Evolutionary conservation across 2,113 vertebrate genomes (phyloP).

Genomic region (Thalassarche chlororhynchos): DNA sequence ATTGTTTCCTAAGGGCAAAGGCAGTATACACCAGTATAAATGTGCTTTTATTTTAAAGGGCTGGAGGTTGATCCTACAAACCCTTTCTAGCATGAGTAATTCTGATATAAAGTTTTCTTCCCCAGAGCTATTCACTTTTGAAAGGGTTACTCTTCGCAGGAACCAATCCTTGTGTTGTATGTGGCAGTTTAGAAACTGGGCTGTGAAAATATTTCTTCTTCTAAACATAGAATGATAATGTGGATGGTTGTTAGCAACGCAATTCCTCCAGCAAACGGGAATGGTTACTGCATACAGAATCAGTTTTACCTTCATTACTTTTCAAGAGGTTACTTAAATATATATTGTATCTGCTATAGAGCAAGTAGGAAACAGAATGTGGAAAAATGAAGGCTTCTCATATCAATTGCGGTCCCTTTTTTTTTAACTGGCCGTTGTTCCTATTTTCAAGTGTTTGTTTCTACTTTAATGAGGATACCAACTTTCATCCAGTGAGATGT

Average conservation of each 20-base stretch:
- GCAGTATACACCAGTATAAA: not conserved
- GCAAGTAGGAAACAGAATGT: constrained; percentile 42
- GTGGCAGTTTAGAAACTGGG: constrained; percentile 17
- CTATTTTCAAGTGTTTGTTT: constrained; percentile 83
- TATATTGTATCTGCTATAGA: not conserved
- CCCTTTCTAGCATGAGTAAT: not conserved
- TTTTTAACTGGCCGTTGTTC: constrained; percentile 70
- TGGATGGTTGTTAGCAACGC: constrained; percentile 1
- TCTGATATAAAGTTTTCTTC: not conserved
- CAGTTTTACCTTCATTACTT: constrained; percentile 66
- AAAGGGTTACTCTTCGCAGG: not conserved
- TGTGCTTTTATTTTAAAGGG: constrained; percentile 2
- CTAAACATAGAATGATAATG: constrained; percentile 1
- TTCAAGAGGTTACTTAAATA: constrained; percentile 56
- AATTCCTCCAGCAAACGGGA: constrained; percentile 25
- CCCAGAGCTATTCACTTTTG: not conserved
- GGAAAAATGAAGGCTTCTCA: constrained; percentile 22
- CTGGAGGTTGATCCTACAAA: not conserved
- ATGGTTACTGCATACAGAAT: constrained; percentile 32
- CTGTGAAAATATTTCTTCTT: constrained; percentile 31
- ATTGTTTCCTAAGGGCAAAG: not conserved
- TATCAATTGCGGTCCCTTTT: constrained; percentile 49
- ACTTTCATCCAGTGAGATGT: constrained; percentile 81
- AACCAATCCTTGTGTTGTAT: not conserved
- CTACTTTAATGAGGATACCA: constrained; percentile 83